A percentile compares a stretch with the other conserved stretches of the same genome.
These are phyloP conservation scores for Ophion slaviceki DNA, from an alignment of 2,888 invertebrate genomes.

Conservation along the genomic window DNA sequence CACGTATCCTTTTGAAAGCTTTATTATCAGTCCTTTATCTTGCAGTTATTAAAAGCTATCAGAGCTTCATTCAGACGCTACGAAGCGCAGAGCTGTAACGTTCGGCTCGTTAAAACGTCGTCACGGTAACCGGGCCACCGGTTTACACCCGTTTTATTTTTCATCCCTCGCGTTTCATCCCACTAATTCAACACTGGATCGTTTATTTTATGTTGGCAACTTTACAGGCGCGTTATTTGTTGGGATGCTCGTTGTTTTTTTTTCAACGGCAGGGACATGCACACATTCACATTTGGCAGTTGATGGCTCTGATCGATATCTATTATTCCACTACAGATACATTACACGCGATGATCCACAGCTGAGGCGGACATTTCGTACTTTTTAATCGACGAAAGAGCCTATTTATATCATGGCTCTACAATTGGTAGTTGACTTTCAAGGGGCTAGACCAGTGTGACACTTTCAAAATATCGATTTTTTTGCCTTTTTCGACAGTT, in stretches of 20 bases:
- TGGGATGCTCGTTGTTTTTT: neutral
- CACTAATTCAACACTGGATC: conserved; percentile 50
- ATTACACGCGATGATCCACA: neutral
- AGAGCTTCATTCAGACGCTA: conserved; percentile 29
- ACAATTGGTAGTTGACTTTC: neutral
- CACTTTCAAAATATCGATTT: no score
- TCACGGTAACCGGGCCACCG: conserved; percentile 13
- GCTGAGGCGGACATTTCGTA: neutral
- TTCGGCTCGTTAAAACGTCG: conserved; percentile 55
- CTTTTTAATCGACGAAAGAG: neutral
- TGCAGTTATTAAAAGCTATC: conserved; percentile 47
- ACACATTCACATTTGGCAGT: neutral
- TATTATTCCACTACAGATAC: no score
- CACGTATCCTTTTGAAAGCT: neutral
- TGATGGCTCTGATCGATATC: no score
- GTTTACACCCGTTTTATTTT: neutral
- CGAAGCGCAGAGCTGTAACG: conserved; percentile 36
- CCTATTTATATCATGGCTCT: neutral
- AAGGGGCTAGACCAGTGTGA: no score
- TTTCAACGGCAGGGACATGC: neutral
- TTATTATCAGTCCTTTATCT: conserved; percentile 41
- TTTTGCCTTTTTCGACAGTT: no score
- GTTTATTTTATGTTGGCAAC: conserved; percentile 43
- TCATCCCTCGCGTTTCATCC: conserved; percentile 17
- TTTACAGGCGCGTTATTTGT: conserved; percentile 20